Conservation (phyloP, 2,888 invertebrate species). For the Microchrysa polita region DNA sequence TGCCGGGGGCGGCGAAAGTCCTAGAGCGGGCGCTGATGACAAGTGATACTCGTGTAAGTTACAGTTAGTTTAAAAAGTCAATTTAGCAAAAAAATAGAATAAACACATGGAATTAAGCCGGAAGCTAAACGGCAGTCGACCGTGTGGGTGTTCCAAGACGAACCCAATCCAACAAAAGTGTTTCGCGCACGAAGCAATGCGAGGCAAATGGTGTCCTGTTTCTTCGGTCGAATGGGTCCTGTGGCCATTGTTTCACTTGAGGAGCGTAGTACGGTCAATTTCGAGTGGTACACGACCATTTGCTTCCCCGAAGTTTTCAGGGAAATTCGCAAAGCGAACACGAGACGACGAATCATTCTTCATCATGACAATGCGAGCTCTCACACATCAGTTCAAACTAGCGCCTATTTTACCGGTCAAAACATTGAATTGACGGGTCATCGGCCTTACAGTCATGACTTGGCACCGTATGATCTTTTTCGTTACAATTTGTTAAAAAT, state of each 20-base stretch:
- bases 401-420: background rate
- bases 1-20: constrained; percentile 31
- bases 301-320: constrained; percentile 48
- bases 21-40: too few species aligned
- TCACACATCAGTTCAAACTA: constrained; percentile 24
- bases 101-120: constrained; percentile 44
- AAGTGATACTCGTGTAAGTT: too few species aligned
- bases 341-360: constrained; percentile 41
- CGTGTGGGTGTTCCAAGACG: constrained; percentile 47
- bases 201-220: constrained; percentile 49
- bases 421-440: constrained; percentile 23
- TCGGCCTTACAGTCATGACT: background rate
- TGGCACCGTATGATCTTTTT: background rate
- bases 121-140: constrained; percentile 44
- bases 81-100: too few species aligned
- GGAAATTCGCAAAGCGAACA: constrained; percentile 50
- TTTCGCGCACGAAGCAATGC: constrained; percentile 49
- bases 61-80: too few species aligned
- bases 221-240: constrained; percentile 37
- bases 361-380: constrained; percentile 48
- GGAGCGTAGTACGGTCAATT: constrained; percentile 51
- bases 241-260: constrained; percentile 33
- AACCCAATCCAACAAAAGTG: constrained; percentile 49
- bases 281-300: constrained; percentile 45
- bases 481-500: constrained; percentile 15